Percentiles rank a stretch among this genome's conserved stretches.
Conservation (phyloP, 2,888 invertebrate genomes). For the Hyppa rectilinea region DNA sequence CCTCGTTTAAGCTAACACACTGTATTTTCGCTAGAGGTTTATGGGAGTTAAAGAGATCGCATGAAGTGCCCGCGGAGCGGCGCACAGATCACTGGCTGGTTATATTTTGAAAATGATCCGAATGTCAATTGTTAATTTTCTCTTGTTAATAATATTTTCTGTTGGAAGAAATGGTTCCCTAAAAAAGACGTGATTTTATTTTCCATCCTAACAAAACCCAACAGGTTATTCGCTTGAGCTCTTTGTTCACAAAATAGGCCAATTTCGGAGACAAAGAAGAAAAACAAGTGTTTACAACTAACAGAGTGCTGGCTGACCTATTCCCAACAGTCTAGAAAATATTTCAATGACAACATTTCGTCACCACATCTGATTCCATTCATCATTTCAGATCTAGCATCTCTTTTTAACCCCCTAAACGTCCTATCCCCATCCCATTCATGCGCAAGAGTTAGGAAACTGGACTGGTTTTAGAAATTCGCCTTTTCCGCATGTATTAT, state of each 20-base stretch:
- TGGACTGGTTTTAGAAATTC: slow-evolving; percentile 33
- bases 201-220: no score
- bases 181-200: no score
- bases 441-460: slow-evolving; percentile 36
- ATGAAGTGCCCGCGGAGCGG: no score
- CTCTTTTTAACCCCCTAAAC: not conserved
- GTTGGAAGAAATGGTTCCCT: no score
- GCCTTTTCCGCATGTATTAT: slow-evolving; percentile 47
- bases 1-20: no score
- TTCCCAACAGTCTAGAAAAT: slow-evolving; percentile 34
- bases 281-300: slow-evolving; percentile 32
- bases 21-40: no score
- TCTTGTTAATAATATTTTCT: no score
- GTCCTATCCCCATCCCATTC: slow-evolving; percentile 3
- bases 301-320: slow-evolving; percentile 26
- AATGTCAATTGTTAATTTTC: no score
- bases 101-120: no score
- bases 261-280: slow-evolving; percentile 22
- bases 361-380: slow-evolving; percentile 30
- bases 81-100: no score
- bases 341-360: slow-evolving; percentile 55
- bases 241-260: slow-evolving; percentile 39
- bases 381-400: slow-evolving; percentile 22
- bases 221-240: no score
- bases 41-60: no score